phyloP scores from a whole-genome alignment of 2,797 vertebrate species.

The Chrosomus eos region DNA sequence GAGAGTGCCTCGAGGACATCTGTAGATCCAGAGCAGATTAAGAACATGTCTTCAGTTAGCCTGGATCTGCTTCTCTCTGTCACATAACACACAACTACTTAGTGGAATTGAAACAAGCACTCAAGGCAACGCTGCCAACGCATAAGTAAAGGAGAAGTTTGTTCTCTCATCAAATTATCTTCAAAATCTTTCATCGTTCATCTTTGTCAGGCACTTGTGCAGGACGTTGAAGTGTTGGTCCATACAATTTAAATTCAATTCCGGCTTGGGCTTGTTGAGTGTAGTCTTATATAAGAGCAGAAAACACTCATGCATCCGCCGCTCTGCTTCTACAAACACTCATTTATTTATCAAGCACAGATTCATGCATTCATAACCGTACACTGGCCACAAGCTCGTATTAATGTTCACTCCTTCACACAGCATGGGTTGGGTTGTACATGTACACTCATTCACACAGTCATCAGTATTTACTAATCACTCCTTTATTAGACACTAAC shows the following conservation, averaged over 20 bases:
- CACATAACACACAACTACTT: conserved; percentile 56
- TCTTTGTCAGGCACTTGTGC: conserved; percentile 14
- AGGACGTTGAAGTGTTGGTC: conserved; percentile 7
- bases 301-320: not conserved
- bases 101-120: conserved; percentile 61
- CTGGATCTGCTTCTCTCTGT: conserved; percentile 47
- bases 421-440: not conserved
- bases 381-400: not conserved
- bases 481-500: not conserved
- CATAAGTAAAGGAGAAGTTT: conserved; percentile 25
- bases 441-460: not conserved
- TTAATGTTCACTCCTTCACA: not conserved
- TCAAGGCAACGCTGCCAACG: not conserved
- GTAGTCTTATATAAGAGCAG: conserved; percentile 2
- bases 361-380: conserved; percentile 14
- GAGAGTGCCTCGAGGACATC: conserved; percentile 53
- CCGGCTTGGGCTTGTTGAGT: conserved; percentile 10
- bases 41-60: conserved; percentile 58
- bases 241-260: conserved; percentile 22
- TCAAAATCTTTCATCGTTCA: conserved; percentile 37
- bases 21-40: conserved; percentile 61
- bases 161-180: conserved; percentile 24
- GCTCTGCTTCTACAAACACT: not conserved
- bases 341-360: conserved; percentile 5
- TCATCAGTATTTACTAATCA: not conserved